Conservation (phyloP, 2,797 vertebrate genomes). For the Pagetopsis macropterus region DNA sequence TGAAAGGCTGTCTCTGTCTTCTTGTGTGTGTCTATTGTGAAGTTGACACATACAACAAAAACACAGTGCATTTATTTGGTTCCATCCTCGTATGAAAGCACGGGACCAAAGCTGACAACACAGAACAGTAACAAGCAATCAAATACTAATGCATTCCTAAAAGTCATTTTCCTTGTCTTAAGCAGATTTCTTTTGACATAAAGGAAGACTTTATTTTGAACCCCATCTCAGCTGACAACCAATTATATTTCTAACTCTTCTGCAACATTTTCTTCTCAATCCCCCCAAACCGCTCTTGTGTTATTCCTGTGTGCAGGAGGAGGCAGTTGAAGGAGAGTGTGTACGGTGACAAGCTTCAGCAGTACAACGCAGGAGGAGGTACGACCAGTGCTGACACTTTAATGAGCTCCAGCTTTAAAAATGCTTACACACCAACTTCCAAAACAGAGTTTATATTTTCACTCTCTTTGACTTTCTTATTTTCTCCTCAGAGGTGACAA, state of each 20-base stretch:
- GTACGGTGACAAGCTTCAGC: constrained; percentile 94
- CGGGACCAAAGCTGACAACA: constrained; percentile 43
- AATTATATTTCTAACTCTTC: constrained; percentile 53
- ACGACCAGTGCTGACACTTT: not conserved
- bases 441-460: not conserved
- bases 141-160: constrained; percentile 47
- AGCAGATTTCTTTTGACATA: constrained; percentile 22
- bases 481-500: constrained; percentile 69
- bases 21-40: constrained; percentile 12
- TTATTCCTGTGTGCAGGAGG: constrained; percentile 78
- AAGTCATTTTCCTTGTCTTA: constrained; percentile 13
- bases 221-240: constrained; percentile 36
- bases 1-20: constrained; percentile 6
- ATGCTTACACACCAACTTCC: not conserved
- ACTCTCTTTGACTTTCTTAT: not conserved
- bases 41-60: constrained; percentile 26
- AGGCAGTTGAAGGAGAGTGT: constrained; percentile 92
- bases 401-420: not conserved
- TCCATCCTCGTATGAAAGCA: constrained; percentile 33
- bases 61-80: constrained; percentile 16
- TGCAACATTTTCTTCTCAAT: constrained; percentile 25
- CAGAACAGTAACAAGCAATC: constrained; percentile 32
- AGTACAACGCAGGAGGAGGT: constrained; percentile 95
- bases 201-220: constrained; percentile 36
- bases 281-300: not conserved